Evolutionary conservation across 2,888 invertebrate genomes (phyloP).

Genomic region (Halictus ligatus): DNA sequence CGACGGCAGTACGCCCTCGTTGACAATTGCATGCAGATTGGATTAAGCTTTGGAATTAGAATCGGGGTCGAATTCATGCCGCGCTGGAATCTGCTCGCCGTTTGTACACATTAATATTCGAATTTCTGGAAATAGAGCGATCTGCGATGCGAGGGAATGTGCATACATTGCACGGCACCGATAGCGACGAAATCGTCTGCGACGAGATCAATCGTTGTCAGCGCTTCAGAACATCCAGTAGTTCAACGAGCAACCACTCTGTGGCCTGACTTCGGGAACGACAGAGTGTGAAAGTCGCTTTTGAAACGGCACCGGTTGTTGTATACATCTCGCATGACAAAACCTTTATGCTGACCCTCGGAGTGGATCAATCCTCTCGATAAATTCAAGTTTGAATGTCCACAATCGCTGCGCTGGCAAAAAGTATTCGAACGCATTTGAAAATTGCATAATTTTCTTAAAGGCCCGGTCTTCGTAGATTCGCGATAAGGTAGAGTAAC

Average conservation of each 20-base stretch:
- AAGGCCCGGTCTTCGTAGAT: no score
- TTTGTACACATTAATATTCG: constrained; percentile 72
- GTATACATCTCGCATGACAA: background rate
- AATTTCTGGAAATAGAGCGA: constrained; percentile 67
- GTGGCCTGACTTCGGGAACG: background rate
- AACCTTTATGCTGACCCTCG: background rate
- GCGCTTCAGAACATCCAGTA: constrained; percentile 11
- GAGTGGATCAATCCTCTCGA: background rate
- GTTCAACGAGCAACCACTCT: background rate
- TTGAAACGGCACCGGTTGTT: background rate
- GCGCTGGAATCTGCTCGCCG: constrained; percentile 58
- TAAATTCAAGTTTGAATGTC: background rate
- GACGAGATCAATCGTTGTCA: constrained; percentile 41
- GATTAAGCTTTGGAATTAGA: constrained; percentile 72
- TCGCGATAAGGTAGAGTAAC: no score
- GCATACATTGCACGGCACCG: constrained; percentile 44
- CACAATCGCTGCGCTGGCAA: no score
- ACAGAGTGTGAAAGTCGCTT: background rate
- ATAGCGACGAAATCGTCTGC: constrained; percentile 58
- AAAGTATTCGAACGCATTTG: no score
- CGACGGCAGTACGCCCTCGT: constrained; percentile 61
- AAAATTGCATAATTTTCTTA: no score
- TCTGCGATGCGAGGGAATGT: constrained; percentile 30
- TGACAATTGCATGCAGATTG: constrained; percentile 74
- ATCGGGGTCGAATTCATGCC: constrained; percentile 64